phyloP scores from a whole-genome alignment of 2,113 vertebrate genomes.

The Sphaerodactylus townsendi region DNA sequence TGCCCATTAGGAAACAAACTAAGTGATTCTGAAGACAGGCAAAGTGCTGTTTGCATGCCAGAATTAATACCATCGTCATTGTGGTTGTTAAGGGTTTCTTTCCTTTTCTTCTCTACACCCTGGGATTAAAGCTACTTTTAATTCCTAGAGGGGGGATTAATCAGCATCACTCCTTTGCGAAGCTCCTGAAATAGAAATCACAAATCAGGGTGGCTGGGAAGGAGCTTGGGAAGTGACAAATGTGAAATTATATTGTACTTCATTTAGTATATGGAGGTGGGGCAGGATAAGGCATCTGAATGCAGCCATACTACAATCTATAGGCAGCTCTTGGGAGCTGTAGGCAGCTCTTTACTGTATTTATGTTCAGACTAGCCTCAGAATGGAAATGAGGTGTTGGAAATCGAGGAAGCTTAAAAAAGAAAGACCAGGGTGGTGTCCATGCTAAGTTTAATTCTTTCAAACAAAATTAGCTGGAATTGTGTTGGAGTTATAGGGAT shows the following conservation, averaged over 20 bases:
- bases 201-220: constrained; percentile 61
- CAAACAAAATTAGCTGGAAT: not conserved
- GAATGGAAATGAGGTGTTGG: not conserved
- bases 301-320: not conserved
- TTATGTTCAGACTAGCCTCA: not conserved
- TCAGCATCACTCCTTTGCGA: constrained; percentile 58
- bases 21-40: constrained; percentile 70
- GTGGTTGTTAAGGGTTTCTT: constrained; percentile 46
- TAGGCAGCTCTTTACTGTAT: not conserved
- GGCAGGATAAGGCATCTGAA: not conserved
- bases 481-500: not conserved
- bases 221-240: constrained; percentile 56
- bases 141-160: constrained; percentile 64
- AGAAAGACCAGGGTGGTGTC: not conserved
- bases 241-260: constrained; percentile 41
- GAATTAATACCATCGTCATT: constrained; percentile 55
- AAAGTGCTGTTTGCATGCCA: constrained; percentile 66
- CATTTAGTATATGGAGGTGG: not conserved
- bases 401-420: not conserved
- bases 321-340: rapidly evolving
- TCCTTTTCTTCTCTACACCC: constrained; percentile 11
- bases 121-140: constrained; percentile 65
- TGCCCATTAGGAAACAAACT: constrained; percentile 79
- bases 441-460: not conserved
- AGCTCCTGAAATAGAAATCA: constrained; percentile 66